phyloP scores from a whole-genome alignment of 53 echinoderm and acorn worm genomes.

The Luidia sarsii region DNA sequence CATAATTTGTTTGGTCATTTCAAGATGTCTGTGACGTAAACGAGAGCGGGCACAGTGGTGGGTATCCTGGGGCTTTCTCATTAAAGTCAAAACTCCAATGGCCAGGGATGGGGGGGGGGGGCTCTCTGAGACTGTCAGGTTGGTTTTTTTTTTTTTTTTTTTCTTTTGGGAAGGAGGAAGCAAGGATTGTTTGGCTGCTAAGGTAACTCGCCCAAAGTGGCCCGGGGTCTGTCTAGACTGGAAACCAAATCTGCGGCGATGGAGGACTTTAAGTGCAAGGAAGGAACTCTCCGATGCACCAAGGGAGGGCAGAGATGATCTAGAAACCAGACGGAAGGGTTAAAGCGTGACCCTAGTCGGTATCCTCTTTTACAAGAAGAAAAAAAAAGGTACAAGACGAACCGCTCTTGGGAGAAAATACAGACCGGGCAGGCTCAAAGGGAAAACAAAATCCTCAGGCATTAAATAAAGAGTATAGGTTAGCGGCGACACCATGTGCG shows the following conservation, averaged over 20 bases:
- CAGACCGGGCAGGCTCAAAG: no score
- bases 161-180: neutral
- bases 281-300: no score
- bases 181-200: neutral
- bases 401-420: no score
- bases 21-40: slow-evolving; percentile 33
- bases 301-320: no score
- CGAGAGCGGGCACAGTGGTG: neutral
- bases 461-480: no score
- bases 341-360: neutral
- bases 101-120: no score
- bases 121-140: neutral
- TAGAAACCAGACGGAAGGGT: slow-evolving; percentile 2
- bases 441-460: no score
- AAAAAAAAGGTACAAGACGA: no score
- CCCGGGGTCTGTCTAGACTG: slow-evolving; percentile 20
- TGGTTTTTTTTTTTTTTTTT: neutral
- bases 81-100: slow-evolving; percentile 8
- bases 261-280: no score
- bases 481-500: no score
- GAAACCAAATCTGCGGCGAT: slow-evolving; percentile 11
- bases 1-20: slow-evolving; percentile 41
- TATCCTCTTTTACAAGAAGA: neutral
- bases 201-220: neutral
- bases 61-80: slow-evolving; percentile 11